A percentile compares a stretch with the other conserved stretches of the same genome.
Evolutionary conservation across 2,113 vertebrate genomes (phyloP).

Genomic region (Hemicordylus capensis): DNA sequence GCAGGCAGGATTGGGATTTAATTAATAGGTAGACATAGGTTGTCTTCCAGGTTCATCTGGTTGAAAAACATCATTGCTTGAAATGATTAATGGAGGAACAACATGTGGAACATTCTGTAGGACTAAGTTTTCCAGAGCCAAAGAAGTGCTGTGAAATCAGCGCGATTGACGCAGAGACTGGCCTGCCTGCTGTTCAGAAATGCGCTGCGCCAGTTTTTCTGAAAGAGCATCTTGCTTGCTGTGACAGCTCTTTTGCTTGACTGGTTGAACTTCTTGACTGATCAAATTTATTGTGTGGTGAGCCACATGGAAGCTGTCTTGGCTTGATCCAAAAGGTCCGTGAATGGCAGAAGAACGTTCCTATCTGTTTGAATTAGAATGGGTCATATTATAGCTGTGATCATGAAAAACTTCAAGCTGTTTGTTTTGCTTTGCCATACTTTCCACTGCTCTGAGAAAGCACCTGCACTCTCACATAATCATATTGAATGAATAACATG

Average conservation of each 20-base stretch:
- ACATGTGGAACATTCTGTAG: constrained; percentile 41
- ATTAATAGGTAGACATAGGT: constrained; percentile 20
- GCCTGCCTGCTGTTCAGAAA: not conserved
- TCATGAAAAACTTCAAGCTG: not conserved
- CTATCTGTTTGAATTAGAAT: not conserved
- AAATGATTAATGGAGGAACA: constrained; percentile 47
- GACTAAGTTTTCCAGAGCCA: constrained; percentile 38
- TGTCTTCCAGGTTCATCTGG: constrained; percentile 49
- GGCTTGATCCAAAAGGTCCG: constrained; percentile 8
- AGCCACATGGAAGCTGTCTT: not conserved
- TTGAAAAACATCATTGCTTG: constrained; percentile 36
- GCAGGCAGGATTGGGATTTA: constrained; percentile 22
- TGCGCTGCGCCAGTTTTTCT: not conserved
- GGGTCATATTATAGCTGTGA: not conserved
- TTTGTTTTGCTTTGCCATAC: not conserved
- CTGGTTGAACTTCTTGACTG: not conserved
- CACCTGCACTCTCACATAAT: not conserved
- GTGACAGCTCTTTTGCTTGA: constrained; percentile 30
- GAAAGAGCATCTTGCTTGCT: not conserved
- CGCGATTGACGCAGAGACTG: not conserved
- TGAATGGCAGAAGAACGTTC: not conserved
- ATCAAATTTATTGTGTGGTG: accelerated
- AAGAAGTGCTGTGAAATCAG: constrained; percentile 18
- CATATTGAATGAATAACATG: not conserved
- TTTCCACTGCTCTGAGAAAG: constrained; percentile 3